Evolutionary conservation across 2,797 vertebrate genomes (phyloP).

Genomic region (Babyrousa celebensis): DNA sequence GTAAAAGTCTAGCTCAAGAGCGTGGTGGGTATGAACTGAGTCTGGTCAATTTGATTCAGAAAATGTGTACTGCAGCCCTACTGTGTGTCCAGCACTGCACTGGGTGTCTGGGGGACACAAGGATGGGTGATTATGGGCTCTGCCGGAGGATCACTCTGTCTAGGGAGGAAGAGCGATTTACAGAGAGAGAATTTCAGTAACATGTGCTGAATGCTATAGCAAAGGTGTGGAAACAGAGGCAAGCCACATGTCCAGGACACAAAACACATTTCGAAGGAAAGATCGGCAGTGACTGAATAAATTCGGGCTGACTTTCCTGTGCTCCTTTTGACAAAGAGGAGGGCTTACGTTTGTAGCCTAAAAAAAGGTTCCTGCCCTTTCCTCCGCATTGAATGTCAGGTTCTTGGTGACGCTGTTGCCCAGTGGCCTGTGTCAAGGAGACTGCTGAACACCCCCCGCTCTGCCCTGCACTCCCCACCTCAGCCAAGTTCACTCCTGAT

Average conservation of each 20-base stretch:
- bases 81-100: not conserved
- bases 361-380: not conserved
- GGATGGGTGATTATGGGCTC: not conserved
- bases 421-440: not conserved
- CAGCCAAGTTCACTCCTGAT: not conserved
- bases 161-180: not conserved
- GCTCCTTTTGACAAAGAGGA: conserved; percentile 30
- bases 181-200: not conserved
- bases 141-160: not conserved
- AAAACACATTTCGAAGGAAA: not conserved
- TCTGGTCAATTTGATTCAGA: not conserved
- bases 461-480: too few relatives aligned
- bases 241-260: not conserved
- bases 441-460: too few relatives aligned
- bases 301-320: not conserved
- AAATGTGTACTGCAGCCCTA: not conserved
- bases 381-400: not conserved
- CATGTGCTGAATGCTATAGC: not conserved
- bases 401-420: not conserved
- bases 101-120: not conserved
- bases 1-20: not conserved
- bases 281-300: not conserved
- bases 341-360: not conserved
- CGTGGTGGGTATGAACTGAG: not conserved
- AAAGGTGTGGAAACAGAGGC: not conserved